Conservation (phyloP, 2,113 vertebrate species). For the Oxyura jamaicensis region DNA sequence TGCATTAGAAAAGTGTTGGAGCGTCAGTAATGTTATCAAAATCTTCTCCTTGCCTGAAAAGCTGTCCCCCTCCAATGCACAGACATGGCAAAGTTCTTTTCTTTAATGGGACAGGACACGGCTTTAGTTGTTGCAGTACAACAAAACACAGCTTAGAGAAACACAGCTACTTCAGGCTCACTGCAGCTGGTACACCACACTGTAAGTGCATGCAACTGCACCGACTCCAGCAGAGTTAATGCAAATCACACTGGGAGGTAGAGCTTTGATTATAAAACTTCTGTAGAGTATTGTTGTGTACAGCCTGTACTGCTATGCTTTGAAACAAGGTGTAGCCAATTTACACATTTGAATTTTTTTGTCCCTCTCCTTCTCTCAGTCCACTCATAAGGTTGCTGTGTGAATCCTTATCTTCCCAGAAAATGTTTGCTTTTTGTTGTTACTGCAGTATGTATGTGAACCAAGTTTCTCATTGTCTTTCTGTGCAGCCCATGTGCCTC, state of each 20-base stretch:
- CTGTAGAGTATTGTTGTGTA: neutral
- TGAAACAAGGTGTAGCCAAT: neutral
- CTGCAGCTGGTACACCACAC: neutral
- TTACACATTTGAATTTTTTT: neutral
- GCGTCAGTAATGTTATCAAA: neutral
- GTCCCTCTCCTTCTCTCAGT: neutral
- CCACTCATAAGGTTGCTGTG: neutral
- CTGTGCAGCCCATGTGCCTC: neutral
- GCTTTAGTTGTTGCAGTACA: neutral
- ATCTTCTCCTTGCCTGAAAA: neutral
- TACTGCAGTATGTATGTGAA: neutral
- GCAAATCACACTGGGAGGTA: neutral
- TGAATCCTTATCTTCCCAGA: neutral
- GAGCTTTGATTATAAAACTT: neutral
- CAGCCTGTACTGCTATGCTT: neutral
- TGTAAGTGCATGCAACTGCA: neutral
- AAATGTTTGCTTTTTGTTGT: neutral
- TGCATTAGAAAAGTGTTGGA: neutral
- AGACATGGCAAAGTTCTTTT: too few species aligned
- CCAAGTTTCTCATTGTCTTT: neutral
- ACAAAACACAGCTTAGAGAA: neutral
- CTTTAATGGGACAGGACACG: neutral
- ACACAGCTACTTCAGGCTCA: neutral
- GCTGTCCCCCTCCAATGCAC: neutral
- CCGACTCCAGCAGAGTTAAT: neutral